Conservation (phyloP, 35 echinoderm and acorn worm species). For the Patiria miniata region DNA sequence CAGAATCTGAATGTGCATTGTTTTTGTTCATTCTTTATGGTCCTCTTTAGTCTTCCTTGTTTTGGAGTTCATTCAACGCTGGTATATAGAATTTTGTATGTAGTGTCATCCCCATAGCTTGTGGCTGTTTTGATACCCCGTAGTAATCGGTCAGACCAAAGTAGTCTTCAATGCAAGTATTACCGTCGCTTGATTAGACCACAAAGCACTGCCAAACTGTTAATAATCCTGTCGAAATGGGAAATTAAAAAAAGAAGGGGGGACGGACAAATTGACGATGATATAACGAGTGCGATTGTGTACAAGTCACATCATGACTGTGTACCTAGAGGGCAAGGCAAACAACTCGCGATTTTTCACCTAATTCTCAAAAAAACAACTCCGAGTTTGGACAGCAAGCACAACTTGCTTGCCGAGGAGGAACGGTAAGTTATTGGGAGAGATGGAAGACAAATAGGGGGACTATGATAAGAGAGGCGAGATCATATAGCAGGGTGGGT, state of each 20-base stretch:
- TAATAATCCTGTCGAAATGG: not conserved
- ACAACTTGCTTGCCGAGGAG: not conserved
- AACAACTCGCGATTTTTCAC: not conserved
- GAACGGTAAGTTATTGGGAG: not conserved
- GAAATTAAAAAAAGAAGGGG: not conserved
- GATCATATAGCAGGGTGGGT: slow-evolving; percentile 16
- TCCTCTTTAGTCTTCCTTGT: too few relatives aligned
- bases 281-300: too few relatives aligned
- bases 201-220: not conserved
- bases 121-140: not conserved
- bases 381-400: not conserved
- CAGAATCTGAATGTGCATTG: too few relatives aligned
- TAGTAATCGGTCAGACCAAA: not conserved
- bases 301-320: too few relatives aligned
- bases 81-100: too few relatives aligned
- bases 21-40: too few relatives aligned
- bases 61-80: too few relatives aligned
- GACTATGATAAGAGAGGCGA: too few relatives aligned
- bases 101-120: too few relatives aligned
- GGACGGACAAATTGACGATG: not conserved
- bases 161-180: not conserved
- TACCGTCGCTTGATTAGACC: slow-evolving; percentile 12
- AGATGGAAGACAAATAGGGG: not conserved
- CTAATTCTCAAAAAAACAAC: slow-evolving; percentile 12
- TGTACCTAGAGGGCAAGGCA: too few relatives aligned